Evolutionary conservation across 1,140 invertebrate genomes (phyloP).

Genomic region (Planococcus citri): DNA sequence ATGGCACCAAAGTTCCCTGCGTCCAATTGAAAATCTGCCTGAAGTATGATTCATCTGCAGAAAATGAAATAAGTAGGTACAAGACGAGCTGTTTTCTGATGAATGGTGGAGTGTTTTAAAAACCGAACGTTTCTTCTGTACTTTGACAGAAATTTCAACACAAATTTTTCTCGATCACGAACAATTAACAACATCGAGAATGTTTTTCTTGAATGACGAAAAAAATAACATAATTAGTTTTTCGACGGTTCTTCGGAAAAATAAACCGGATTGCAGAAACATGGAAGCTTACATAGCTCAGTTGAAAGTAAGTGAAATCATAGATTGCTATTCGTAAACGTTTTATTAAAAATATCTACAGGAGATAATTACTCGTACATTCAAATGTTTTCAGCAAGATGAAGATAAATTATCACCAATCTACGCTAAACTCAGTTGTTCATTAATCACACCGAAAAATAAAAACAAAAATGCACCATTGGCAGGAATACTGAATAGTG

Average conservation of each 20-base stretch:
- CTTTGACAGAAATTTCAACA: constrained; percentile 47
- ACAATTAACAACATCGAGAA: constrained; percentile 53
- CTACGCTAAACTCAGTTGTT: constrained; percentile 75
- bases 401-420: constrained; percentile 84
- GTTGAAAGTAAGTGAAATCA: not conserved
- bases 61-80: constrained; percentile 45
- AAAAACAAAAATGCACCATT: constrained; percentile 33
- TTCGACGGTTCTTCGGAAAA: not conserved
- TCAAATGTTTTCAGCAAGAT: not conserved
- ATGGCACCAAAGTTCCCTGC: constrained; percentile 56
- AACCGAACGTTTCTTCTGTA: not conserved
- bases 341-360: no score
- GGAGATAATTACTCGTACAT: no score
- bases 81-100: no score
- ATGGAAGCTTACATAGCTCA: not conserved
- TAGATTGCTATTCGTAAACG: no score
- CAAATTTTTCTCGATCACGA: constrained; percentile 62
- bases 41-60: constrained; percentile 63
- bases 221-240: constrained; percentile 33
- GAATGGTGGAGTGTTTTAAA: no score
- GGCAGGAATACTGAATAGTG: constrained; percentile 49
- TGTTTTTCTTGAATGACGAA: constrained; percentile 58
- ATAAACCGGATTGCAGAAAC: not conserved
- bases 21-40: constrained; percentile 67
- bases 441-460: constrained; percentile 39